Percentiles rank a stretch among this genome's conserved stretches.
Evolutionary conservation across 2,797 vertebrate genomes (phyloP).

Genomic region (Meda fulgida): DNA sequence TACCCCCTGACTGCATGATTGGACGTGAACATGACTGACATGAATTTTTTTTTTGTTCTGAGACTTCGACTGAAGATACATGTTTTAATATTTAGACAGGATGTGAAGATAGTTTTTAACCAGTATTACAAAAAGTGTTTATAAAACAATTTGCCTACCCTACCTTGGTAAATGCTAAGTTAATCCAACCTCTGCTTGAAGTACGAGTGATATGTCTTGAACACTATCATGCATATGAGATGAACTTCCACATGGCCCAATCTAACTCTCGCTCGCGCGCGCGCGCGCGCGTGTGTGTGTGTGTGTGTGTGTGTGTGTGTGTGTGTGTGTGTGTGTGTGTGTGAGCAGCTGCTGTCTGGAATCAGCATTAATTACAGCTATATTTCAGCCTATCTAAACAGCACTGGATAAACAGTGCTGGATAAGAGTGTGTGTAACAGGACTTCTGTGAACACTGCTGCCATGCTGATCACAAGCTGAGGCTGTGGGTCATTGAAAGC

Average conservation of each 20-base stretch:
- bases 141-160: too few relatives aligned
- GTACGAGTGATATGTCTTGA: background rate
- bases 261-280: constrained; percentile 26
- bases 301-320: too few relatives aligned
- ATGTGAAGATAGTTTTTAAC: background rate
- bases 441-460: constrained; percentile 12
- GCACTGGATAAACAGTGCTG: constrained; percentile 14
- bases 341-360: constrained; percentile 5
- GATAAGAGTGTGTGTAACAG: constrained; percentile 28
- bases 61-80: background rate
- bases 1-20: too few relatives aligned
- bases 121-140: background rate
- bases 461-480: constrained; percentile 44
- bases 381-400: constrained; percentile 28
- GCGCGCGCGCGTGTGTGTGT: too few relatives aligned
- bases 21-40: too few relatives aligned
- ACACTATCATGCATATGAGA: background rate
- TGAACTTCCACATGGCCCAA: background rate
- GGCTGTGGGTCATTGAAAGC: constrained; percentile 45
- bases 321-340: too few relatives aligned
- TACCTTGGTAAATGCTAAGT: background rate
- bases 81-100: background rate
- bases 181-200: background rate
- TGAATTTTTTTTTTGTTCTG: too few relatives aligned
- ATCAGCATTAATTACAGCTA: constrained; percentile 13